Evolutionary conservation across 2,888 invertebrate species (phyloP), one percentile per base, ranked within the genome.

Genomic region (Parelbella ahira): DNA sequence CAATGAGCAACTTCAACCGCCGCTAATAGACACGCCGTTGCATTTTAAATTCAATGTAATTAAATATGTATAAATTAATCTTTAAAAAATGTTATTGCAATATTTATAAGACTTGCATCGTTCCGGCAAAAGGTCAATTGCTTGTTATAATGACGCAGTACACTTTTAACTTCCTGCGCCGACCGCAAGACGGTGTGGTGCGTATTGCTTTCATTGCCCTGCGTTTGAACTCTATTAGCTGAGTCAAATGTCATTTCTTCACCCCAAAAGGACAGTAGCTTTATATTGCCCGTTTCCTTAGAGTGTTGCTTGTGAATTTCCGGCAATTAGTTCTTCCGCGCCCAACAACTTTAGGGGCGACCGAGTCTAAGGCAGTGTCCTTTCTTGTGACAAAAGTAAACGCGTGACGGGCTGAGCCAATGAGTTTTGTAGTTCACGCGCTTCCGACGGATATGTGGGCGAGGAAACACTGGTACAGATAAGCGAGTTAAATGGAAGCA

Each of bases 361-460:
- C 41, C 59, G 57, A 65, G 63, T 70, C 63, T 63, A 63, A 63
- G 68, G 48, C 54, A 75, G 73, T 73, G 68, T 41, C 77, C 79
- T 73, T 73, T 47, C 62, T 63, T 72, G 63, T 38, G 33, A 45
- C 45, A 65, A 59, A 64, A 72, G 62, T 66, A 60, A 62, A 63
- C 18, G 76, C 82, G 82, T 83, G 82, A 82, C 84, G 81, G 72
- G 71, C 63, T 63, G 65, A 64, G 63, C 60, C 67, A 75, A 68
- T 20, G 37, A 30, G 8, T 37, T 43, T 42, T 37, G 34, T 36
- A 32, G 23, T 44, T 47, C 63, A 63, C 60, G 57, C 61, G 65
- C 64, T 80, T 84, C 84, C 86, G 82, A 68, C 81, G 84, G 84
- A 84, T 73, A 82, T 80, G 71, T 79, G 76, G 77, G 73, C 60